Evolutionary conservation across 2,888 invertebrate genomes (phyloP), one percentile per base, ranked within the genome.

Genomic region (Leucozona laternaria): DNA sequence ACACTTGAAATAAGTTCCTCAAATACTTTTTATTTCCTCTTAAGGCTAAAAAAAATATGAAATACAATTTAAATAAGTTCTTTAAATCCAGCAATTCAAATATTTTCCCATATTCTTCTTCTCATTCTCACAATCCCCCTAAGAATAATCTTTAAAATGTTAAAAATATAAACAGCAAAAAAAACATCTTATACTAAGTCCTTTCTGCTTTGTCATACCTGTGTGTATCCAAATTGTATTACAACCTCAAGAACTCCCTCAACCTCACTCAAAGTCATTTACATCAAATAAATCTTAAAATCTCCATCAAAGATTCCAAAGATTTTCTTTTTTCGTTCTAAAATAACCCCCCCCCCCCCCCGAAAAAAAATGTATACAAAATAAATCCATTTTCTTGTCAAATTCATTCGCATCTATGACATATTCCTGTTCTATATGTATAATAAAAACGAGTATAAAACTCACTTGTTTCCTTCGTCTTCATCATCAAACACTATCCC

Each of bases 321-420:
- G n/a, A n/a, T n/a, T n/a, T 79, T 57, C 72, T 43, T 57, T 28
- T 57, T 17, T 31, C 8, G 2, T 58, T 58, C 20, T 31, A 11
- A 34, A 57, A 11, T n/a, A 6, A 8, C 17, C 31, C 22, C 45
- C n/a, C 25, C 34, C 22, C 28, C 37, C 53, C 20, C 28, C 0
- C 7, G 25, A n/a, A 64, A 45, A 11, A 64, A 22, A 60, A 40
- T 1, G 50, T 5, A 37, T 37, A 37, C 28, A 60, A 64, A 71
- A 68, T 68, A 79, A 77, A 80, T 77, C 80, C 81, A 81, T 81
- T 85, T 78, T 68, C 81, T 50, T 81, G 85, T 85, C 85, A 85
- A 81, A 78, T 64, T 60, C 68, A 60, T 66, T 64, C 76, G 40
- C 58, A 55, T 28, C 53, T 20, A 48, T 85, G 80, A 77, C 72